Conservation (phyloP, 2,113 vertebrate species). For the Rissa tridactyla region DNA sequence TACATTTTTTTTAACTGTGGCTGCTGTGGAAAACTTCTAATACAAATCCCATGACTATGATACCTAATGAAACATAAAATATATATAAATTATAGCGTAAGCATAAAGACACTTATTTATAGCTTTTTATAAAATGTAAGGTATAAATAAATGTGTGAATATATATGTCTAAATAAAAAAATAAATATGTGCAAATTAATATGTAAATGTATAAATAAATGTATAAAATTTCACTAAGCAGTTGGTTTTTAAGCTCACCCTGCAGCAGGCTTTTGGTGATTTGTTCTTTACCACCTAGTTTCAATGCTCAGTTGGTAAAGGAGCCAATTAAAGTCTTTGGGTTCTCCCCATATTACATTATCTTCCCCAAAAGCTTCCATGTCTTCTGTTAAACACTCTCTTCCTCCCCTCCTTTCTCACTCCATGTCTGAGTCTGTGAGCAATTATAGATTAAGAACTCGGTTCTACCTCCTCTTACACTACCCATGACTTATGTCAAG, state of each 20-base stretch:
- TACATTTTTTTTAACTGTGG: background rate
- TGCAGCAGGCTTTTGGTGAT: background rate
- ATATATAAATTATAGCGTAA: background rate
- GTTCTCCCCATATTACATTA: background rate
- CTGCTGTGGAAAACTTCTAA: background rate
- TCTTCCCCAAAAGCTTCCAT: background rate
- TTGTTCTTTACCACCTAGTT: background rate
- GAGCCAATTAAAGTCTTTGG: background rate
- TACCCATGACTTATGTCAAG: background rate
- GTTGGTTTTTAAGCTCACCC: background rate
- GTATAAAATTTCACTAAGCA: accelerated
- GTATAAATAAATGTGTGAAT: background rate
- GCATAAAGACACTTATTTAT: background rate
- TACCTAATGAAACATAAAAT: background rate
- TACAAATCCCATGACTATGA: background rate
- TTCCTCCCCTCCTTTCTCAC: background rate
- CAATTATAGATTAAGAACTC: background rate
- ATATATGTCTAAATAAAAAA: background rate
- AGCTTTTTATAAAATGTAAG: background rate
- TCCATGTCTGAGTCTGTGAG: background rate
- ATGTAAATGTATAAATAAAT: background rate
- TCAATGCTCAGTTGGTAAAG: background rate
- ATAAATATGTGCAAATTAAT: background rate
- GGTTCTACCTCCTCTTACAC: background rate
- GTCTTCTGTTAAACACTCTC: background rate